Percentiles rank a stretch among this genome's conserved stretches.
phyloP scores from a whole-genome alignment of 2,113 vertebrate species.

The Platichthys stellatus region DNA sequence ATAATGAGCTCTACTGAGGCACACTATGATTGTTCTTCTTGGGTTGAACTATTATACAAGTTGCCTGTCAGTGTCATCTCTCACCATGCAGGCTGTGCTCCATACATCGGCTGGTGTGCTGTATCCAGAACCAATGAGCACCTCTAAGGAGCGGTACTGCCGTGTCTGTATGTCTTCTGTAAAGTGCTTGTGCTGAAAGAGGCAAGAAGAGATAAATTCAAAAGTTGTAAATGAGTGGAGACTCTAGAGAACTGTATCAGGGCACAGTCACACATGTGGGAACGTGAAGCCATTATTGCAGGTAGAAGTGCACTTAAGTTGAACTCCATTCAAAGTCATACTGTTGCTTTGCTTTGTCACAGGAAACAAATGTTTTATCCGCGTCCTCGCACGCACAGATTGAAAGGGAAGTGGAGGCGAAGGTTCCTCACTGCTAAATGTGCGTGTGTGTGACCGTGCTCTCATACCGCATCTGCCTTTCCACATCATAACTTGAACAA shows the following conservation, averaged over 20 bases:
- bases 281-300: too few relatives aligned
- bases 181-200: slow-evolving; percentile 93
- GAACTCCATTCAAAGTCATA: too few relatives aligned
- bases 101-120: slow-evolving; percentile 96
- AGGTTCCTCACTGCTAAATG: too few relatives aligned
- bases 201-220: background rate
- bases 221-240: background rate
- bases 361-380: too few relatives aligned
- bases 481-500: background rate
- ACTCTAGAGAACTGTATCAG: too few relatives aligned
- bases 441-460: too few relatives aligned
- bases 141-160: slow-evolving; percentile 96
- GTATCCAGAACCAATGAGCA: slow-evolving; percentile 94
- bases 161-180: slow-evolving; percentile 98
- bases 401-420: too few relatives aligned
- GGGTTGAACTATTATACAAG: background rate
- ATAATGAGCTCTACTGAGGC: background rate
- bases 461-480: background rate
- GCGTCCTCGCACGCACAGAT: too few relatives aligned
- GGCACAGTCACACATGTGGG: too few relatives aligned
- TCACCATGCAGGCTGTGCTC: slow-evolving; percentile 99
- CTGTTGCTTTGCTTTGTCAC: too few relatives aligned
- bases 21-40: background rate
- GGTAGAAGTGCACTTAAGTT: too few relatives aligned
- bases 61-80: slow-evolving; percentile 27